Conservation (phyloP, 2,113 vertebrate genomes). For the Seriola quinqueradiata region DNA sequence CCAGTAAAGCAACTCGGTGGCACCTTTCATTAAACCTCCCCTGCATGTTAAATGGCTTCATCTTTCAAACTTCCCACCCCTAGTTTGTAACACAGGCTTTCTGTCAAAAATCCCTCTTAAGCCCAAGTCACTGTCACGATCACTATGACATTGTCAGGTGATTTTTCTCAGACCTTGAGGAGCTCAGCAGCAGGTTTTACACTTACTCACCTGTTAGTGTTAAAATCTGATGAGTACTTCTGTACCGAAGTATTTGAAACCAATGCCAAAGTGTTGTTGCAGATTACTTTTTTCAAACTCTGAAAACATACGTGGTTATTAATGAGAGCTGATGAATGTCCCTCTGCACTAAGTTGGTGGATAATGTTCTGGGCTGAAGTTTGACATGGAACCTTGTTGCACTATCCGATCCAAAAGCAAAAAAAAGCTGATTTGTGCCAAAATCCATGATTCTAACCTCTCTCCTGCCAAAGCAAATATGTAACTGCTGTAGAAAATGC, state of each 20-base stretch:
- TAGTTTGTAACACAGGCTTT: neutral
- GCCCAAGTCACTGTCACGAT: no score
- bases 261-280: neutral
- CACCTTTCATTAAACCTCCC: neutral
- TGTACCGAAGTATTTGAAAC: neutral
- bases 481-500: neutral
- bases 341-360: neutral
- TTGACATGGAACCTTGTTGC: neutral
- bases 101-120: neutral
- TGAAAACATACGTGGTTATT: neutral
- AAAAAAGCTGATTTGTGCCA: neutral
- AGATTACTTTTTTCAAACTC: neutral
- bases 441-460: neutral
- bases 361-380: neutral
- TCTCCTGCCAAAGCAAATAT: neutral
- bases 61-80: neutral
- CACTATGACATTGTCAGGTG: neutral
- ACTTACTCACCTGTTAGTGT: neutral
- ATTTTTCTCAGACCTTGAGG: neutral
- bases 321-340: neutral
- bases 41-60: neutral
- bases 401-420: neutral
- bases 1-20: neutral
- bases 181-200: neutral
- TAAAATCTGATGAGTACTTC: neutral